Evolutionary conservation across 1,140 invertebrate species (phyloP), one percentile per base, ranked within the genome.

Genomic region (Amyelois transitella): DNA sequence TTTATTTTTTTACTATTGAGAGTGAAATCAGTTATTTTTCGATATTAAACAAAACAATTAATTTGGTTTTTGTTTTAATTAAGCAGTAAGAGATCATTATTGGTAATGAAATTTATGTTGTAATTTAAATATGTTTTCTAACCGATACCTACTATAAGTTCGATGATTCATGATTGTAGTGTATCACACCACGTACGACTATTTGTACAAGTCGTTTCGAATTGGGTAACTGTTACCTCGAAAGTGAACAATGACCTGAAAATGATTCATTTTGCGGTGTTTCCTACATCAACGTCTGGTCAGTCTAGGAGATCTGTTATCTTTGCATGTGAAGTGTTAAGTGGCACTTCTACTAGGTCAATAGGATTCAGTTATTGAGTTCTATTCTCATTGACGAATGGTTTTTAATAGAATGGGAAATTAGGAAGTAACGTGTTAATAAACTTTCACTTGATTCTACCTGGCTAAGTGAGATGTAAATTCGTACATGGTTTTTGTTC

Each of bases 161-260:
- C 73, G 73, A 51, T 74, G 75, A 63, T 69, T 70, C 64, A 65
- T 65, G 59, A 74, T 58, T 71, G 71, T 69, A 66, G 72, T 64
- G 55, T 75, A 71, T 69, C 65, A 75, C 73, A 77, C 75, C 71
- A 76, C 73, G 69, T 75, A 66, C 65, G 63, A 64, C 68, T 69
- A 66, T 81, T 72, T 81, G 75, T 72, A 69, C 63, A 64, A 77
- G 45, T 81, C 75, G 76, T 77, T 69, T 78, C 63, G 72, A 81
- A 81, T 84, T 81, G 55, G 78, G 67, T 79, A 79, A 79, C 69
- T 82, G 77, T 79, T 82, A 84, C 77, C 61, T 64, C 54, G 51
- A 62, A 57, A 55, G 55, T 69, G 69, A 77, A 81, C 77, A 67
- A 66, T 80, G 77, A 75, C 73, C 75, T 81, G 75, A 77, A 78